phyloP scores from a whole-genome alignment of 2,888 invertebrate genomes.

The Smittia sp. region DNA sequence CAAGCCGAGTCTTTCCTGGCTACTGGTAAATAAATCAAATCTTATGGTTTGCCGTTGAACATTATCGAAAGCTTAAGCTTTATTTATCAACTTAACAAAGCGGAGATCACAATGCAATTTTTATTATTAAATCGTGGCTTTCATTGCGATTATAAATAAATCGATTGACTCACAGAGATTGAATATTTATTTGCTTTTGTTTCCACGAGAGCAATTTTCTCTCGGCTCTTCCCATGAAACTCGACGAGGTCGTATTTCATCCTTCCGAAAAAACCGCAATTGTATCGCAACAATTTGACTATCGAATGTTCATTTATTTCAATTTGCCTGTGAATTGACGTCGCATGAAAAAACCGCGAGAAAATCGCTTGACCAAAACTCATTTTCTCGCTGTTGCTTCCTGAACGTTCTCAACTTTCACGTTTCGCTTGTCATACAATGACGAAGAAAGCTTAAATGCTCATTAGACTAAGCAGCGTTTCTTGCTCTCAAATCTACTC shows the following conservation, averaged over 20 bases:
- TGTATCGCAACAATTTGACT: conserved; percentile 20
- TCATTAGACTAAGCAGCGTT: too few relatives aligned
- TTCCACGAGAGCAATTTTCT: conserved; percentile 13
- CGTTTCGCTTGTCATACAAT: too few relatives aligned
- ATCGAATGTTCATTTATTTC: not conserved
- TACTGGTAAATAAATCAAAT: conserved; percentile 30
- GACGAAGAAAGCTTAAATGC: too few relatives aligned
- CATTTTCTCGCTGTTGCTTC: too few relatives aligned
- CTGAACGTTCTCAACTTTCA: too few relatives aligned
- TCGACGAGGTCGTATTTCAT: conserved; percentile 11
- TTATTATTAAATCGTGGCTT: conserved; percentile 41
- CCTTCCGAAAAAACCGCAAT: conserved; percentile 16
- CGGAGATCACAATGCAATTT: conserved; percentile 25
- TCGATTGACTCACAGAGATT: conserved; percentile 24
- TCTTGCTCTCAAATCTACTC: too few relatives aligned
- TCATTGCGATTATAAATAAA: conserved; percentile 26
- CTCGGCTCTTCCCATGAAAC: not conserved
- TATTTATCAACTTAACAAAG: not conserved
- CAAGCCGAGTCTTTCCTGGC: not conserved
- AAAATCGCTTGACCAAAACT: too few relatives aligned
- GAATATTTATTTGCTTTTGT: conserved; percentile 33
- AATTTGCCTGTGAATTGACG: too few relatives aligned
- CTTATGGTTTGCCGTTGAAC: not conserved
- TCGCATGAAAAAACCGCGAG: too few relatives aligned
- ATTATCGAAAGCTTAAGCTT: not conserved